Conservation (phyloP, 2,888 invertebrate genomes). For the Xanthia icteritia region DNA sequence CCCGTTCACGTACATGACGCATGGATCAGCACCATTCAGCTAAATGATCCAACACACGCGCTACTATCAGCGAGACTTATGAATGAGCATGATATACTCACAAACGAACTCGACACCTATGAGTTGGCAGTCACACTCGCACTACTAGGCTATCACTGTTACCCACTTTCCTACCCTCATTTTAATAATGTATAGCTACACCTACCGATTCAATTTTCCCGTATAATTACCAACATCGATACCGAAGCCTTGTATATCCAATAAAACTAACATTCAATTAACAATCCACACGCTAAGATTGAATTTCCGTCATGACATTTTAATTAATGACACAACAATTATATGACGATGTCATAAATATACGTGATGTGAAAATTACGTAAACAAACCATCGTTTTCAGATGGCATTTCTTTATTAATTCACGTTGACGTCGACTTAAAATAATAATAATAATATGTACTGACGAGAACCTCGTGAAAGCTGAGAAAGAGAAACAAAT, state of each 20-base stretch:
- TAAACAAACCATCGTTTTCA: slow-evolving; percentile 42
- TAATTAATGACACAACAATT: slow-evolving; percentile 53
- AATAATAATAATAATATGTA: no score
- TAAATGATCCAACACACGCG: no score
- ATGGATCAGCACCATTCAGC: no score
- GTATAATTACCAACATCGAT: slow-evolving; percentile 53
- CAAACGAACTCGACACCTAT: no score
- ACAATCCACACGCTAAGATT: slow-evolving; percentile 47
- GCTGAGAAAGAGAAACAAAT: no score
- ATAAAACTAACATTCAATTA: slow-evolving; percentile 50
- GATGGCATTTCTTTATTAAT: slow-evolving; percentile 44
- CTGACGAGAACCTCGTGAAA: no score
- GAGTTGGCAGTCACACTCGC: no score
- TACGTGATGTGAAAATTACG: slow-evolving; percentile 38
- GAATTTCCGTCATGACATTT: slow-evolving; percentile 42
- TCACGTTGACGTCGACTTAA: no score
- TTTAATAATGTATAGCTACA: slow-evolving; percentile 34
- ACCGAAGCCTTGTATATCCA: slow-evolving; percentile 52
- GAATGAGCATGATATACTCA: no score
- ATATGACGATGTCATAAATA: slow-evolving; percentile 34
- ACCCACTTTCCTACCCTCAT: neutral
- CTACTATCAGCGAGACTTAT: no score
- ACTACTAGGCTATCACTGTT: no score
- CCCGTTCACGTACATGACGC: no score
- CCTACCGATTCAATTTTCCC: slow-evolving; percentile 52